Conservation (phyloP, 2,113 vertebrate genomes). For the Caracal caracal region DNA sequence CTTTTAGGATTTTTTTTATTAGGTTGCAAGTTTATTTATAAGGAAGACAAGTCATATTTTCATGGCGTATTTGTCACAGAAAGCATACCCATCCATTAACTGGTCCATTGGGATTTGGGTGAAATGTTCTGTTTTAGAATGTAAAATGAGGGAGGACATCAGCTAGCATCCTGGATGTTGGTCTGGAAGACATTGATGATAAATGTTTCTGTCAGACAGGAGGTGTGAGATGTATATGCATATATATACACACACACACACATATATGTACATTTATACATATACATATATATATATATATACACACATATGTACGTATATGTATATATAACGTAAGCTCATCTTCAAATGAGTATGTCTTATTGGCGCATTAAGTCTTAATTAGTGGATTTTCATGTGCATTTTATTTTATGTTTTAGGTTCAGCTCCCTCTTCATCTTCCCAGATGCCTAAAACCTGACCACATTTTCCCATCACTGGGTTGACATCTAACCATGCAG, state of each 20-base stretch:
- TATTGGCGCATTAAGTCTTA: neutral
- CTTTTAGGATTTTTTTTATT: neutral
- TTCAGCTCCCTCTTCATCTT: neutral
- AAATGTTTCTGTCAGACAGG: neutral
- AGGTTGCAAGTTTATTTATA: neutral
- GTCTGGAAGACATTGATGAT: neutral
- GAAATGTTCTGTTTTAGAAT: neutral
- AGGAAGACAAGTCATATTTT: neutral
- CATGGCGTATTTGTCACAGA: neutral
- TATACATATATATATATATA: no score
- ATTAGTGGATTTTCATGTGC: neutral
- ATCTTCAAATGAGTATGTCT: neutral
- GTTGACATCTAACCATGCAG: conserved; percentile 76
- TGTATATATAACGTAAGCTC: neutral
- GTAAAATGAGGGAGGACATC: neutral
- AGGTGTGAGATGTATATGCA: neutral
- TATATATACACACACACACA: no score
- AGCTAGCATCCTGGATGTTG: neutral
- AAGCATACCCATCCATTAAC: neutral
- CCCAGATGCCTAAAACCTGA: neutral
- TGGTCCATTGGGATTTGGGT: neutral
- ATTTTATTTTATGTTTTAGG: conserved; percentile 79
- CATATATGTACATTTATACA: no score
- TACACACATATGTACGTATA: no score
- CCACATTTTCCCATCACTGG: neutral